Percentiles rank a stretch among this genome's conserved stretches.
Conservation (phyloP, 2,113 vertebrate genomes). For the Oncorhynchus masou region DNA sequence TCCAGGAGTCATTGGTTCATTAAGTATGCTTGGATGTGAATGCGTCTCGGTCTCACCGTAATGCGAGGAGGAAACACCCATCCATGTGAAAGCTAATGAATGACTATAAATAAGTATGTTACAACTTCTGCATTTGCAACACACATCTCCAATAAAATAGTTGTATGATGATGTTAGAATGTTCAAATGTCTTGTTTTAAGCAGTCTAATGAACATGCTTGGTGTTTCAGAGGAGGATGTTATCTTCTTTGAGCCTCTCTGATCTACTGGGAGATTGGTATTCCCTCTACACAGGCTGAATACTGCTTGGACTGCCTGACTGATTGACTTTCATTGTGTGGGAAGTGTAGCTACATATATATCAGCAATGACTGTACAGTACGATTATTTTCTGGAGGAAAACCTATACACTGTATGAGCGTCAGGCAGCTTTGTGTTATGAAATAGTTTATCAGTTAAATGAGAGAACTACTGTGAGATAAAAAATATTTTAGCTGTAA, state of each 20-base stretch:
- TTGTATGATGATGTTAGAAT: slow-evolving; percentile 5
- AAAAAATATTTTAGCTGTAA: no score
- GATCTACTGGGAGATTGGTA: not conserved
- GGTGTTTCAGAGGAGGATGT: slow-evolving; percentile 11
- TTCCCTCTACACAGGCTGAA: no score
- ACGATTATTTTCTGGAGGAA: no score
- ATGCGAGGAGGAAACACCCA: slow-evolving; percentile 6
- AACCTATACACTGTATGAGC: no score
- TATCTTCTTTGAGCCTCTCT: slow-evolving; percentile 6
- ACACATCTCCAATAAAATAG: slow-evolving; percentile 12
- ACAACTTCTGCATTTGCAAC: not conserved
- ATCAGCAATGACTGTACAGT: no score
- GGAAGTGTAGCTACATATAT: no score
- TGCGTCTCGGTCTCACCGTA: not conserved
- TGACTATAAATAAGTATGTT: slow-evolving; percentile 22
- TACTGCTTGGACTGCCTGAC: no score
- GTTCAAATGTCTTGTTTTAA: slow-evolving; percentile 17
- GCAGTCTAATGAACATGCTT: slow-evolving; percentile 4
- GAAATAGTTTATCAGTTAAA: no score
- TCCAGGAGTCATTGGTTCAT: slow-evolving; percentile 35
- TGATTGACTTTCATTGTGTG: no score
- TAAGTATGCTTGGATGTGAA: slow-evolving; percentile 17
- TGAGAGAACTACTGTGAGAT: no score
- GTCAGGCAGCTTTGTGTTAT: no score
- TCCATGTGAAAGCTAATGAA: slow-evolving; percentile 15